Evolutionary conservation across 2,113 vertebrate genomes (phyloP), one percentile per base, ranked within the genome.

Genomic region (Microcebus tavaratra): DNA sequence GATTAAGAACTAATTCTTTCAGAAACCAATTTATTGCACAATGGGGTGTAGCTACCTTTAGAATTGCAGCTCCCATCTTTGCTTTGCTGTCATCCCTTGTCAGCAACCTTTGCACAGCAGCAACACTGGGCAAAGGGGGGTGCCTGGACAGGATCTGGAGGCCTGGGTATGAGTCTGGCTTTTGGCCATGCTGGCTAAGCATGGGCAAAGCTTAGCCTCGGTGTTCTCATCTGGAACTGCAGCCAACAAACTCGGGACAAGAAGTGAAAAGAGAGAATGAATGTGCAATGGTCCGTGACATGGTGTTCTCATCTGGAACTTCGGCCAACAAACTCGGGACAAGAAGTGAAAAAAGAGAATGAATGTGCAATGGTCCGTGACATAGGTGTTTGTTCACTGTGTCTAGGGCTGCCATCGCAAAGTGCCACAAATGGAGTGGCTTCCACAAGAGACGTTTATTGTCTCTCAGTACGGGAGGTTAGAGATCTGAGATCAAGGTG

Each of bases 1-100:
- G 0, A 70, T 67, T 90, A 96, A 94, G 92, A 83, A 84, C 31
- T 11, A 61, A 78, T 94, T 95, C 53, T 85, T 92, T 79, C 36
- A 76, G 88, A 84, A 89, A 72, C 45, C 20, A 81, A 50, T 73
- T 65, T 92, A 4, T 61, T 61, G 59, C 70, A 68, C 84, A 31
- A 5, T 2, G 29, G 31, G 65, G 31, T 45, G 45, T 34, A 50
- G 72, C 39, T 80, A 27, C 84, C 79, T 90, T 75, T 39, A 65
- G 65, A 90, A 55, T 6, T 17, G 63, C n/a, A 23, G 55, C 14
- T 67, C 67, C 29, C 39, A 3, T 18, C 73, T 93, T 78, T 78
- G 75, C 23, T 72, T 95, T 39, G 68, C 21, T 21, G 2, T 50
- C 61, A 73, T 3, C 50, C 9, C 67, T 63, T 48, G 76, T 15